Evolutionary conservation across 2,888 invertebrate species (phyloP), one percentile per base, ranked within the genome.

Genomic region (Megalurothrips usitatus): DNA sequence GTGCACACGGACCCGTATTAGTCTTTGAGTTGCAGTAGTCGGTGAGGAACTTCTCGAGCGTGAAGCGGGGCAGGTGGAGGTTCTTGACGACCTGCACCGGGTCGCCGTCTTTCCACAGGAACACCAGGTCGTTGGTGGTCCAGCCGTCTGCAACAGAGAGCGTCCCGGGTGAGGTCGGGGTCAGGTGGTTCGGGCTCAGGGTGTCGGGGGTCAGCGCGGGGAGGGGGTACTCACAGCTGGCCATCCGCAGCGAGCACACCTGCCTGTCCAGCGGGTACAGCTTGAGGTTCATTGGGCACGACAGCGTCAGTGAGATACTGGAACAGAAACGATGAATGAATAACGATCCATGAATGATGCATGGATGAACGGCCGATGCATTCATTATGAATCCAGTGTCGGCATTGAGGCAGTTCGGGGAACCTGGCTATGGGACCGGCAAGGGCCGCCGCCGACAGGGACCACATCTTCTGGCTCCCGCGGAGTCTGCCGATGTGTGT

Each of bases 251-350:
- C 81, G 96, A 96, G 89, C 98, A 98, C 83, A 94, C 93, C 90
- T 98, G 98, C 86, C 95, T 93, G 89, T 98, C 98, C 88, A 99
- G 88, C 10, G 98, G 98, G 89, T 98, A 99, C 84, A 98, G 91
- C 89, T 97, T 97, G 85, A 99, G 90, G 88, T 97, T 96, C 98
- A 99, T 99, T 82, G 98, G 98, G 86, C 98, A 99, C 81, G 97
- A 96, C 84, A 99, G 91, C 80, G 97, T 97, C 85, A 98, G 90
- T 68, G 98, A 98, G 88, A 98, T 95, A 88, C 98, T 96, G 90
- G 81, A 88, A 88, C 83, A 84, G 28, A 82, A 19, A 81, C 43
- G 68, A 47, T 68, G 9, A 34, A n/a, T n/a, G 23, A 26, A 79
- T n/a, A 79, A 47, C 28, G 19, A 47, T n/a, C 6, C 19, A 28